phyloP scores from a whole-genome alignment of 1,140 invertebrate genomes.

The Gonatopus flavifemur region DNA sequence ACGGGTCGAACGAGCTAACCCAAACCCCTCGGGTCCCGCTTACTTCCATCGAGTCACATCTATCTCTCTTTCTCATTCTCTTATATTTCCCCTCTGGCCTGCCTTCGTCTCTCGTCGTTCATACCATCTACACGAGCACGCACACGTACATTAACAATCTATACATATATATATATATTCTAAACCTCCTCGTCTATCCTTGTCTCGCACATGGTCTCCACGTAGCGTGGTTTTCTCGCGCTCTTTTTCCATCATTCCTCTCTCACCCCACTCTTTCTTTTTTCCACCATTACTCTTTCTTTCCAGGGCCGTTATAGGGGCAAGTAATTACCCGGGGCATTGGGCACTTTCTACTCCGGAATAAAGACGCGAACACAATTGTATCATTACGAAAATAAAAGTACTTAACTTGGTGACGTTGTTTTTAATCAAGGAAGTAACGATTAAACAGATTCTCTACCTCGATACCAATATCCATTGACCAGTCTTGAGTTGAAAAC shows the following conservation, averaged over 20 bases:
- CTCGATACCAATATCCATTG: too few species aligned
- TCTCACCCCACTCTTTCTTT: slow-evolving; percentile 13
- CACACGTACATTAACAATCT: slow-evolving; percentile 5
- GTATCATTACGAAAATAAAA: slow-evolving; percentile 37
- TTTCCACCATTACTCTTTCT: neutral
- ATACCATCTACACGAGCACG: slow-evolving; percentile 1
- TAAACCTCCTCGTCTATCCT: slow-evolving; percentile 10
- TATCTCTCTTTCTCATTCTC: slow-evolving; percentile 21
- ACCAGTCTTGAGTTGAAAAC: too few species aligned
- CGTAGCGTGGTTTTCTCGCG: neutral
- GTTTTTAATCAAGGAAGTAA: slow-evolving; percentile 31
- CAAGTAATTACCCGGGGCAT: slow-evolving; percentile 34
- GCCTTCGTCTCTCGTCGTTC: slow-evolving; percentile 5
- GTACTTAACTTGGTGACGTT: slow-evolving; percentile 22
- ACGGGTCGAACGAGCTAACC: slow-evolving; percentile 61
- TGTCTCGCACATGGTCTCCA: slow-evolving; percentile 2
- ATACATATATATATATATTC: too few species aligned
- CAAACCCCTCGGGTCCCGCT: slow-evolving; percentile 39
- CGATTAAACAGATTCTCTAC: slow-evolving; percentile 25
- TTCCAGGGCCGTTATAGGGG: slow-evolving; percentile 29
- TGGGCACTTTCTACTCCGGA: slow-evolving; percentile 29
- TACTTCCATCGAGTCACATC: slow-evolving; percentile 14
- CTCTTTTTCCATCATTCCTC: neutral
- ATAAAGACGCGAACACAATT: slow-evolving; percentile 33
- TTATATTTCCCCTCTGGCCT: slow-evolving; percentile 7